Conservation (phyloP, 2,113 vertebrate genomes). For the Sula dactylatra region DNA sequence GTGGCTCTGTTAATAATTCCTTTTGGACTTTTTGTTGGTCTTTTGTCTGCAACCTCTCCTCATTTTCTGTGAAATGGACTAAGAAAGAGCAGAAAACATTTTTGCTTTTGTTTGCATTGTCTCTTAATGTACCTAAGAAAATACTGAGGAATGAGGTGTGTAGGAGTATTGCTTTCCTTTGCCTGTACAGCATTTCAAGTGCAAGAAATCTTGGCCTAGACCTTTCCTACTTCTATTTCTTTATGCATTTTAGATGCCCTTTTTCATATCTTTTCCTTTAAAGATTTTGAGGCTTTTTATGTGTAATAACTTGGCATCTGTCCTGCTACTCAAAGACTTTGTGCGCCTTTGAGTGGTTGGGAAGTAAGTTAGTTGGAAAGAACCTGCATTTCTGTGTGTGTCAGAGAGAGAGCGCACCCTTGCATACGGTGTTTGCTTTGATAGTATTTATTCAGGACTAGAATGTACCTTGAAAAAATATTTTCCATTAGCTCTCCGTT, state of each 20-base stretch:
- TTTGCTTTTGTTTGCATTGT: neutral
- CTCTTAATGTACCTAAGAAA: neutral
- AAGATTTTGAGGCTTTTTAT: neutral
- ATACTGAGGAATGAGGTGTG: neutral
- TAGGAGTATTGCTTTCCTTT: neutral
- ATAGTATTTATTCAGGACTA: slow-evolving; percentile 6
- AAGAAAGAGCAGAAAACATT: neutral
- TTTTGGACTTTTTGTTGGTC: neutral
- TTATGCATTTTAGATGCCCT: neutral
- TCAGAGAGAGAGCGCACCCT: neutral
- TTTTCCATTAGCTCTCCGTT: neutral
- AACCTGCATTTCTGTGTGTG: neutral
- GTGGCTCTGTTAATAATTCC: neutral
- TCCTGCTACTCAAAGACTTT: neutral
- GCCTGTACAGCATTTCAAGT: neutral
- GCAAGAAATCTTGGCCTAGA: neutral
- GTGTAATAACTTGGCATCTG: neutral
- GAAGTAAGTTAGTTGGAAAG: neutral
- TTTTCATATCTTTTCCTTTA: neutral
- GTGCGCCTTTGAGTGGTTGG: neutral
- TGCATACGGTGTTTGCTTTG: neutral
- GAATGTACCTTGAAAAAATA: neutral
- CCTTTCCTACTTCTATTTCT: neutral
- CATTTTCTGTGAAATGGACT: neutral
- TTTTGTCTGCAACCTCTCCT: neutral